Evolutionary conservation across 2,113 vertebrate genomes (phyloP).

Genomic region (Amphiprion ocellaris): DNA sequence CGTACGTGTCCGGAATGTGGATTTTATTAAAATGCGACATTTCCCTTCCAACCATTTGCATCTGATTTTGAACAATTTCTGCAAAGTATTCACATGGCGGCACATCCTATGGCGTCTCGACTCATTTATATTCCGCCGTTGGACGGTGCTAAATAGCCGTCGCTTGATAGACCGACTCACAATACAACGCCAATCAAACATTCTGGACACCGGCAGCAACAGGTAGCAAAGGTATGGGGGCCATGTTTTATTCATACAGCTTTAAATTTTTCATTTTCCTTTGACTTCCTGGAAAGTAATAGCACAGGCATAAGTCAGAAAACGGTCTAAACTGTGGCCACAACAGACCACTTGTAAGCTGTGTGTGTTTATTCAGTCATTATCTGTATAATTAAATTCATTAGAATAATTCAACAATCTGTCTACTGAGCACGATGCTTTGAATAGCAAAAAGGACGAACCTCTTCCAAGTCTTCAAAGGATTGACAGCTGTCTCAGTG

Average conservation of each 20-base stretch:
- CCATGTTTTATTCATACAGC: constrained; percentile 82
- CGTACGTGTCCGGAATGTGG: constrained; percentile 19
- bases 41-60: constrained; percentile 74
- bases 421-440: constrained; percentile 28
- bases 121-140: constrained; percentile 76
- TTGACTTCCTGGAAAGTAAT: constrained; percentile 62
- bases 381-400: constrained; percentile 64
- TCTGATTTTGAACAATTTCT: constrained; percentile 72
- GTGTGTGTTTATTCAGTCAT: constrained; percentile 51
- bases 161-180: constrained; percentile 77
- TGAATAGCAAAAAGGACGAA: constrained; percentile 50
- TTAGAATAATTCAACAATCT: constrained; percentile 64
- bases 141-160: constrained; percentile 62
- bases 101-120: constrained; percentile 47
- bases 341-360: constrained; percentile 25
- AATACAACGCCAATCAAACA: constrained; percentile 81
- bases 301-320: background rate
- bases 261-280: constrained; percentile 72
- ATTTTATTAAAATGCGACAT: constrained; percentile 69
- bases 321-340: constrained; percentile 21
- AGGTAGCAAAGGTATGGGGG: constrained; percentile 68
- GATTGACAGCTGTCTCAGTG: constrained; percentile 34
- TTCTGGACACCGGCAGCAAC: constrained; percentile 72
- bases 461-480: constrained; percentile 30
- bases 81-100: constrained; percentile 51